These are phyloP conservation scores for Nipponacmea schrenckii DNA, from an alignment of 2,888 invertebrate species.

Conservation along the genomic window DNA sequence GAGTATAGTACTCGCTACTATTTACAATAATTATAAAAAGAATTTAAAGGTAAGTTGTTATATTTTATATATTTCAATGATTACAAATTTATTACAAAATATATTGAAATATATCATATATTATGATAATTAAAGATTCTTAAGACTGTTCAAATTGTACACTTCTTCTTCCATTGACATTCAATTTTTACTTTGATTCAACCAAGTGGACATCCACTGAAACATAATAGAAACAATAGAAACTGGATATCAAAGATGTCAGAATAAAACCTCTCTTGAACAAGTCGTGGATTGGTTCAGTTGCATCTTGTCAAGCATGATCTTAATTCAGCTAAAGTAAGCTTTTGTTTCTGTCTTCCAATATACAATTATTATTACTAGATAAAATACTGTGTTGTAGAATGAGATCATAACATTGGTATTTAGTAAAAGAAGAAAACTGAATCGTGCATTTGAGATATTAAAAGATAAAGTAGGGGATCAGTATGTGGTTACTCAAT, in stretches of 20 bases:
- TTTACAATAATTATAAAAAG: slow-evolving; percentile 94
- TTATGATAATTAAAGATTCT: not conserved
- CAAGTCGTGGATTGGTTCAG: too few relatives aligned
- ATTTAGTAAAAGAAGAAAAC: slow-evolving; percentile 63
- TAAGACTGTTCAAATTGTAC: too few relatives aligned
- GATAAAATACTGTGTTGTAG: slow-evolving; percentile 33
- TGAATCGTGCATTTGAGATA: slow-evolving; percentile 67
- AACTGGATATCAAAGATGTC: too few relatives aligned
- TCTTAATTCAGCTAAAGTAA: too few relatives aligned
- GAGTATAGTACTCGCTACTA: slow-evolving; percentile 96
- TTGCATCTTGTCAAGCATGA: too few relatives aligned
- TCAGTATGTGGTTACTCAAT: slow-evolving; percentile 52
- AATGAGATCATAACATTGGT: slow-evolving; percentile 62
- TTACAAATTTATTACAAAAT: too few relatives aligned
- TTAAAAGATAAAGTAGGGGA: slow-evolving; percentile 48
- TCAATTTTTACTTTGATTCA: not conserved
- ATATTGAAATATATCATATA: too few relatives aligned
- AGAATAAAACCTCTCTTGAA: too few relatives aligned
- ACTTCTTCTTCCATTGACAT: not conserved
- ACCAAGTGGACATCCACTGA: too few relatives aligned
- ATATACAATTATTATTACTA: not conserved
- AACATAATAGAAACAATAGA: too few relatives aligned
- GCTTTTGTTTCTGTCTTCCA: too few relatives aligned
- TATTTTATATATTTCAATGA: too few relatives aligned
- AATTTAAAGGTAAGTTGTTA: slow-evolving; percentile 73